Base-by-base conservation (phyloP, 2,797 vertebrate species). In the Spinus pinus region DNA sequence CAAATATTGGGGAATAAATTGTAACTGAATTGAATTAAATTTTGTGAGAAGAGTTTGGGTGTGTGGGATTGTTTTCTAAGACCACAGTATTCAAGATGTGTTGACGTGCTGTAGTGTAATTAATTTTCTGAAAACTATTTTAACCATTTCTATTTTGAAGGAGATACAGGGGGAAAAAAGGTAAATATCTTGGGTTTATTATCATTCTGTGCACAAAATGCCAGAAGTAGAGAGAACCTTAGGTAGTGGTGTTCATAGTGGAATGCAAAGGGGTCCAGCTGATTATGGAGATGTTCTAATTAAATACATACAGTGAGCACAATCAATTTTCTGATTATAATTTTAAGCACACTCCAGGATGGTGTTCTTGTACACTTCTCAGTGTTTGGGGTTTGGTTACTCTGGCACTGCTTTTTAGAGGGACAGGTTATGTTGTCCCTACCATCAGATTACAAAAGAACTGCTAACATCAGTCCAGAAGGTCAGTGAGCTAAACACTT, bases 371-470 rank as follows among this genome's bases (percentile, higher is more conserved):
- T 13, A 10, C 7, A 20, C 35, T 70, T 88, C 41, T 65, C 16
- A 60, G 11, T 33, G 17, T 56, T 60, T 46, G 5, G 18, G 4
- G 4, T 25, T 44, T n/a, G 4, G 2, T 9, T 3, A 25, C 53
- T 47, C 33, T 37, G 1, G 2, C 79, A 82, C 35, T 71, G 9
- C 4, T 18, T 49, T 75, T 35, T 16, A 2, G 4, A 13, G 8
- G 2, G 7, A 1, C 2, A 65, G 14, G 1, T 2, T 44, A 19
- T 39, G 6, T 58, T 66, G 9, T 69, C 10, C 9, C 4, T 33
- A 18, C 6, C 7, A 42, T 41, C 28, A 75, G 16, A 44, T 6
- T 47, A 4, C 3, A 37, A 50, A 56, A 86, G 41, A 14, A 14
- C 8, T 25, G 3, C 18, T 50, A 57, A 16, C 0, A 0, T 51